phyloP scores from a whole-genome alignment of 1,140 invertebrate genomes.

The Drosophila sechellia region DNA sequence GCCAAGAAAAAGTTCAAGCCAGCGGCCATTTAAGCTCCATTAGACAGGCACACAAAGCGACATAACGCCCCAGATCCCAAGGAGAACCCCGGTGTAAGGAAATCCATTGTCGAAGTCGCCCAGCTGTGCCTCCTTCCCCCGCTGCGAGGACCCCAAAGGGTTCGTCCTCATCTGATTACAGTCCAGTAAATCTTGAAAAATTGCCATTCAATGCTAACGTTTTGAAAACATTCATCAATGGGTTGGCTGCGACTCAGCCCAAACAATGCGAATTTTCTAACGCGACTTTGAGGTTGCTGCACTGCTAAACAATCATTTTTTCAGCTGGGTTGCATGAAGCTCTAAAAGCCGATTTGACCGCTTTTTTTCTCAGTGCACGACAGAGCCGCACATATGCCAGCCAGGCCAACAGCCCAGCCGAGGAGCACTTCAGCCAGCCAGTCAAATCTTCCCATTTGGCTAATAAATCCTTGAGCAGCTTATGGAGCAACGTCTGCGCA shows the following conservation, averaged over 20 bases:
- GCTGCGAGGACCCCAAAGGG: conserved; percentile 19
- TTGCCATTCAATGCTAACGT: conserved; percentile 80
- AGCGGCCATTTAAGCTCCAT: conserved; percentile 71
- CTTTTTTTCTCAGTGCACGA: conserved; percentile 14
- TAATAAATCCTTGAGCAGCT: conserved; percentile 84
- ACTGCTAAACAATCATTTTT: conserved; percentile 12
- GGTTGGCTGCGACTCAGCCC: conserved; percentile 38
- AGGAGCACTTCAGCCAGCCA: conserved; percentile 39
- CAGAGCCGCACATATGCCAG: conserved; percentile 61
- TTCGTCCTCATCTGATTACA: conserved; percentile 48
- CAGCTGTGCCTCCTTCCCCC: conserved; percentile 14
- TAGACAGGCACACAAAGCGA: conserved; percentile 53
- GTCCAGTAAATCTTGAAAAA: conserved; percentile 81
- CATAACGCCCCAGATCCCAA: conserved; percentile 1
- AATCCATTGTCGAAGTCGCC: conserved; percentile 58
- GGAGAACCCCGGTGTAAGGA: conserved; percentile 24
- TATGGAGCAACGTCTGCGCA: conserved; percentile 82
- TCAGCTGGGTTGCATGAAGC: background rate
- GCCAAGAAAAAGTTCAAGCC: conserved; percentile 55
- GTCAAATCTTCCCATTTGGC: conserved; percentile 83
- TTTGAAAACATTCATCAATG: conserved; percentile 82
- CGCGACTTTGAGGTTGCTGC: conserved; percentile 33
- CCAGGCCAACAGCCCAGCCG: conserved; percentile 13
- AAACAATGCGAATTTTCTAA: conserved; percentile 42
- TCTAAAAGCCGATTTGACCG: background rate